phyloP scores from a whole-genome alignment of 2,888 invertebrate species.

The Schrankia costaestrigalis region DNA sequence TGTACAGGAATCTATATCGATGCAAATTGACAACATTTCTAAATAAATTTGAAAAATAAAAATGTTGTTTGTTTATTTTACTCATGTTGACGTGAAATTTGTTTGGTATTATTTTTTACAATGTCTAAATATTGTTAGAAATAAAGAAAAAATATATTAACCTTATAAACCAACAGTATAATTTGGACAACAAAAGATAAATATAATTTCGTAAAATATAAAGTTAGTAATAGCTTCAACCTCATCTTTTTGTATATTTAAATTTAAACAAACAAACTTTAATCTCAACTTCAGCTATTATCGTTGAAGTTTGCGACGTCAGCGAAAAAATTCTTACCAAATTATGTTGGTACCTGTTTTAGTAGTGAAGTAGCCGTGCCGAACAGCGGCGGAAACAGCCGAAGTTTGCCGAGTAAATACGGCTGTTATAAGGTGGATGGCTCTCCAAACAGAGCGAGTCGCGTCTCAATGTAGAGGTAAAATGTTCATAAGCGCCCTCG shows the following conservation, averaged over 20 bases:
- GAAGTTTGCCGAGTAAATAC: slow-evolving; percentile 20
- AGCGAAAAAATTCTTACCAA: slow-evolving; percentile 3
- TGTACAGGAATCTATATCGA: no score
- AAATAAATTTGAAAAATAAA: no score
- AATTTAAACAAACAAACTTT: slow-evolving; percentile 3
- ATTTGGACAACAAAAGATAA: no score
- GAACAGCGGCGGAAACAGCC: slow-evolving; percentile 7
- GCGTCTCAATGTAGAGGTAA: slow-evolving; percentile 11
- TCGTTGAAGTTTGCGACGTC: slow-evolving; percentile 3
- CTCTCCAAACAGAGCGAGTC: slow-evolving; percentile 10
- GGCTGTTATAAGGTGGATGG: slow-evolving; percentile 16
- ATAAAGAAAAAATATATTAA: no score
- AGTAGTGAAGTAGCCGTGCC: slow-evolving; percentile 4
- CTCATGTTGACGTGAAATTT: no score
- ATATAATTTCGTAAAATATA: no score
- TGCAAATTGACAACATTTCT: no score
- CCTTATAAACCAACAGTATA: no score
- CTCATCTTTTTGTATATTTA: slow-evolving; percentile 1
- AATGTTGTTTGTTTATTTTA: no score
- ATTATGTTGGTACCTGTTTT: slow-evolving; percentile 2
- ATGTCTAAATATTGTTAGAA: no score
- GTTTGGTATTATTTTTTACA: no score
- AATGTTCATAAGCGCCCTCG: slow-evolving; percentile 1
- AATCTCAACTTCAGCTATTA: not conserved
- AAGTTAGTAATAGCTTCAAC: not conserved